These are phyloP conservation scores for Buteo buteo DNA, from an alignment of 2,113 vertebrate species.

Conservation along the genomic window DNA sequence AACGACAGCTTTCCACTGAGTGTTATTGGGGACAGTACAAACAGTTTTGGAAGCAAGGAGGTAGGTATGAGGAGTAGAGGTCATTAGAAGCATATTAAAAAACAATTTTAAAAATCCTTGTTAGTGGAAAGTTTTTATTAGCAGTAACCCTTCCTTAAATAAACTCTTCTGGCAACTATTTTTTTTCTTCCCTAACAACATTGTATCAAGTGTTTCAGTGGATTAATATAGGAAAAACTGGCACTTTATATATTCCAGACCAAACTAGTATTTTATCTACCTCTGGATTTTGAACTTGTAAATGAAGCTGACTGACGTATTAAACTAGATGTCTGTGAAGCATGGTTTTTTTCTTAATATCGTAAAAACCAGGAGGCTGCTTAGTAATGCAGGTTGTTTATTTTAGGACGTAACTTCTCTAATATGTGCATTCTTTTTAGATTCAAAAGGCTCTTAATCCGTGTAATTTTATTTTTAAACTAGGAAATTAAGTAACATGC, in stretches of 20 bases:
- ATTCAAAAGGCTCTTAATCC: background rate
- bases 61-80: slow-evolving; percentile 72
- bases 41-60: slow-evolving; percentile 74
- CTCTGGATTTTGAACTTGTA: slow-evolving; percentile 14
- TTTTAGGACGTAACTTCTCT: background rate
- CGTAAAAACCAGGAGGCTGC: background rate
- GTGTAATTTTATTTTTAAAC: slow-evolving; percentile 12
- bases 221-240: background rate
- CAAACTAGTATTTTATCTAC: background rate
- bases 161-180: background rate
- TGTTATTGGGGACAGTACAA: slow-evolving; percentile 81
- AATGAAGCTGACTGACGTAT: background rate
- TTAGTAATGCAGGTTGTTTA: background rate
- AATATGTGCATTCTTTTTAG: background rate
- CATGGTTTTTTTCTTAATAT: background rate
- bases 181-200: background rate
- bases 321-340: background rate
- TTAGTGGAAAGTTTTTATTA: slow-evolving; percentile 12
- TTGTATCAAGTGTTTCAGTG: background rate
- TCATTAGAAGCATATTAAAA: slow-evolving; percentile 85
- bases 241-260: background rate
- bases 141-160: background rate
- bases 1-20: slow-evolving; percentile 87
- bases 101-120: slow-evolving; percentile 47
- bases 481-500: background rate